Evolutionary conservation across 2,113 vertebrate species (phyloP), one percentile per base, ranked within the genome.

Genomic region (Anser brachyrhynchus): DNA sequence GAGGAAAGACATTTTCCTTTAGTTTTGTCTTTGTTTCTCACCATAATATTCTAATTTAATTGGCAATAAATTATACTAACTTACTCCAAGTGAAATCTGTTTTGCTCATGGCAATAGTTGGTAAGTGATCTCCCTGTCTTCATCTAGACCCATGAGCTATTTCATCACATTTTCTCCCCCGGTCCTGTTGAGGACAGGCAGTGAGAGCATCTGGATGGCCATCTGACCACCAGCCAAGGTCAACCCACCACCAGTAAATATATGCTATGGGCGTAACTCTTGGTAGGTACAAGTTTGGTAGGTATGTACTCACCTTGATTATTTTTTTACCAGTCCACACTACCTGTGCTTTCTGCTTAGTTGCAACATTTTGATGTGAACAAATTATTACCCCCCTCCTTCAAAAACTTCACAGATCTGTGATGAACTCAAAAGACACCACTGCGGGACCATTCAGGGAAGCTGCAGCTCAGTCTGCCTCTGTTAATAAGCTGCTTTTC

Each of bases 161-260:
- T 58, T 51, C 15, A 37, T 59, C 26, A 55, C 52, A 23, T 52
- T 87, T 74, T 78, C 39, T 74, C 26, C 52, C 12, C 17, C 17
- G 25, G 29, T 81, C 14, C 22, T 54, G 23, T 17, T 75, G 33
- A 79, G 55, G 20, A 62, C 14, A 31, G 0, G 2, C 41, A 93
- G 84, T 33, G 23, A 46, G 57, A 58, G 21, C 1, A 1, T 21
- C 7, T 57, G 43, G 13, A 37, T 65, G 69, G n/a, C 16, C 57
- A 83, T 10, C 71, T 49, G 44, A 17, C 33, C 65, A n/a, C 31
- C 2, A 0, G 16, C 44, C 66, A 74, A 0, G 0, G 17, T 33
- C 55, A 78, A 11, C 8, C 28, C 41, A 54, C 14, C 41, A 19
- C 37, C 61, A 37, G 35, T 65, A 64, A 64, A 78, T 31, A 23